A percentile compares a stretch with the other conserved stretches of the same genome.
Conservation (phyloP, 2,888 invertebrate genomes). For the Diploptera punctata region DNA sequence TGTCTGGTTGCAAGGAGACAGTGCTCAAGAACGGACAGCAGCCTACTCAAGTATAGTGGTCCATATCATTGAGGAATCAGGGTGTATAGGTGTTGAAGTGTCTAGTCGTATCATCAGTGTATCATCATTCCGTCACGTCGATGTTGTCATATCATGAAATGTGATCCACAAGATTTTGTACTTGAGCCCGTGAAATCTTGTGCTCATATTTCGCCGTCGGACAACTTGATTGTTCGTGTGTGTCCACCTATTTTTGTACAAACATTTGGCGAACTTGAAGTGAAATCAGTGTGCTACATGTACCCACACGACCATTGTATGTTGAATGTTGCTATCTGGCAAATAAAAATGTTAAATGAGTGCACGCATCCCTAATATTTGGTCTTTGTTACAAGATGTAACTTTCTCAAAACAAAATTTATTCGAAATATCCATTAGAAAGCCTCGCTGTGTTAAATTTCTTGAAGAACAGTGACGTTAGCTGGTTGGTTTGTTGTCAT, state of each 20-base stretch:
- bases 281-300: no score
- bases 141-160: constrained; percentile 32
- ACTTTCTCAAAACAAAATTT: no score
- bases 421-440: no score
- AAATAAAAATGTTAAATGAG: no score
- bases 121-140: neutral
- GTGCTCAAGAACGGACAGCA: constrained; percentile 36
- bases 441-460: no score
- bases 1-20: constrained; percentile 27
- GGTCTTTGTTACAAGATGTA: no score
- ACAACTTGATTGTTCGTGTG: neutral
- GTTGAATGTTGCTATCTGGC: no score
- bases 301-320: no score
- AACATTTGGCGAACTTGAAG: neutral
- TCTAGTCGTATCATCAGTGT: neutral
- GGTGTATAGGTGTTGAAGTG: neutral
- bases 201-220: constrained; percentile 35
- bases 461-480: no score
- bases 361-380: no score
- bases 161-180: constrained; percentile 43
- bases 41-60: constrained; percentile 35
- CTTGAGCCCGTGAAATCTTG: constrained; percentile 46
- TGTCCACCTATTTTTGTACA: constrained; percentile 17
- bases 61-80: neutral
- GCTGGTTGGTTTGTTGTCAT: no score